phyloP scores from a whole-genome alignment of 2,797 vertebrate genomes.

The Gastrophryne carolinensis region DNA sequence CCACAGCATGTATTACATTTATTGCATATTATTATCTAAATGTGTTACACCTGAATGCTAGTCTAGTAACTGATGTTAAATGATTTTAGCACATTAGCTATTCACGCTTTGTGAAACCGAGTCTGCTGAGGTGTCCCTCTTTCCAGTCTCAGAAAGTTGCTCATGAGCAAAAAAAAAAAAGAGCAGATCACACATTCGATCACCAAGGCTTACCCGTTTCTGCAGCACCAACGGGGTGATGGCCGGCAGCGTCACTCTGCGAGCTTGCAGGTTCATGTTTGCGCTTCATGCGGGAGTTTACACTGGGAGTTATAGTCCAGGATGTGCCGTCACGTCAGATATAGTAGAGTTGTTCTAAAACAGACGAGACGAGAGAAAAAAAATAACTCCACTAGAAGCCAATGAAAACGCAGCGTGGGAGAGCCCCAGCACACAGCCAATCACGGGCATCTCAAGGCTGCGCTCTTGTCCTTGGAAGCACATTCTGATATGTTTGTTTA shows the following conservation, averaged over 20 bases:
- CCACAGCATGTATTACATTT: too few relatives aligned
- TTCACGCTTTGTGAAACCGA: too few relatives aligned
- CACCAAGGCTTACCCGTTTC: constrained; percentile 68
- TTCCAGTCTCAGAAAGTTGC: too few relatives aligned
- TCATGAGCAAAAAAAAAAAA: too few relatives aligned
- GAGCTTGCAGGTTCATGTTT: constrained; percentile 86
- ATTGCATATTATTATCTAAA: too few relatives aligned
- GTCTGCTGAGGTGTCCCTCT: too few relatives aligned
- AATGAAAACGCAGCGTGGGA: constrained; percentile 73
- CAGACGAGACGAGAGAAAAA: constrained; percentile 5
- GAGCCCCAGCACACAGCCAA: constrained; percentile 69
- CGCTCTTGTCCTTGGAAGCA: constrained; percentile 85
- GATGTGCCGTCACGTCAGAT: constrained; percentile 54
- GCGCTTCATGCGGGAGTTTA: constrained; percentile 57
- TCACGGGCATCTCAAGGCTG: constrained; percentile 70
- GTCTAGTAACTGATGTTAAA: too few relatives aligned
- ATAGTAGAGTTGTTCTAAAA: constrained; percentile 55
- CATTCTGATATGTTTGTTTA: constrained; percentile 68
- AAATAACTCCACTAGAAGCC: constrained; percentile 61
- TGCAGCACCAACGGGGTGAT: constrained; percentile 86
- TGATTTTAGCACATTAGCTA: too few relatives aligned
- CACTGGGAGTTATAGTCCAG: constrained; percentile 52
- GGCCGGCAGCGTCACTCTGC: constrained; percentile 87
- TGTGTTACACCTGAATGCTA: too few relatives aligned
- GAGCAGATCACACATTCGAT: neutral